phyloP scores from a whole-genome alignment of 2,797 vertebrate genomes.

The Leptatherina wallacei region DNA sequence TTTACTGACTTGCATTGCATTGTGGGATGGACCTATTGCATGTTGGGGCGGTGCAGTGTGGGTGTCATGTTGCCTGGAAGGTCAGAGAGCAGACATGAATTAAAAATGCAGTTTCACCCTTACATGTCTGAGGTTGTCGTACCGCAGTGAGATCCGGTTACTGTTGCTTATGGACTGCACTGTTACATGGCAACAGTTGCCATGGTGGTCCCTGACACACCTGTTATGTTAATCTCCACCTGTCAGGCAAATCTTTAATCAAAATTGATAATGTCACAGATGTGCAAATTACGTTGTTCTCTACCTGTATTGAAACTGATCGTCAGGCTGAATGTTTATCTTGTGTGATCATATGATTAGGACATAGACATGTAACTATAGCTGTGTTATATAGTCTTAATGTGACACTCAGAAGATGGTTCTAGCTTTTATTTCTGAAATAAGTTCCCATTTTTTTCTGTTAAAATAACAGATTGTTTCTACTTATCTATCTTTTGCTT shows the following conservation, averaged over 20 bases:
- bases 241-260: constrained; percentile 15
- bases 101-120: constrained; percentile 64
- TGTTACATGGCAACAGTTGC: constrained; percentile 30
- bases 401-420: neutral
- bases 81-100: constrained; percentile 73
- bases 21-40: constrained; percentile 34
- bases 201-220: constrained; percentile 6
- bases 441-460: neutral
- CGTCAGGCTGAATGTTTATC: neutral
- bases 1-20: constrained; percentile 41
- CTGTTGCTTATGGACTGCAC: constrained; percentile 35
- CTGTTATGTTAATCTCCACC: neutral
- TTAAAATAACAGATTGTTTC: no score
- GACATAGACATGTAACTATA: neutral
- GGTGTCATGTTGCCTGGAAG: constrained; percentile 66
- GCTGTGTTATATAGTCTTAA: neutral
- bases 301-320: neutral
- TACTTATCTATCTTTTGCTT: no score
- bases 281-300: neutral
- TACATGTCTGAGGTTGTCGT: constrained; percentile 23
- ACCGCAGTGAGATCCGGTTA: constrained; percentile 48
- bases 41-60: constrained; percentile 4
- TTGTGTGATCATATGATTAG: neutral
- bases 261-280: neutral
- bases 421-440: no score